Conservation (phyloP, 2,888 invertebrate species). For the Pherbina coryleti region DNA sequence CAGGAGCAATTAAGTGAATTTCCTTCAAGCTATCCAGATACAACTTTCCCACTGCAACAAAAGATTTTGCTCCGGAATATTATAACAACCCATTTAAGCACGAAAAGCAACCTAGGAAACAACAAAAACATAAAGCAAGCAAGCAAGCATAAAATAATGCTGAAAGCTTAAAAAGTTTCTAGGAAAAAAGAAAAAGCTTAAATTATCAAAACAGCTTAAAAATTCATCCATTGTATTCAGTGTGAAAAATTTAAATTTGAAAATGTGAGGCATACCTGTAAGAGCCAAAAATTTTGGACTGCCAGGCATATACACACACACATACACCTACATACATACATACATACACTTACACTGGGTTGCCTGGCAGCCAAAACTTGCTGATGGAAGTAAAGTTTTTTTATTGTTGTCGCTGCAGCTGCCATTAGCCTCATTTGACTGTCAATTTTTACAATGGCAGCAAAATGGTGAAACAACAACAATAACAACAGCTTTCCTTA, state of each 20-base stretch:
- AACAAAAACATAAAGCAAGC: neutral
- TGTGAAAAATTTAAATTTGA: too few relatives aligned
- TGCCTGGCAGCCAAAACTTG: neutral
- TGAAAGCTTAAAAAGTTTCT: neutral
- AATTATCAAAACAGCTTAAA: neutral
- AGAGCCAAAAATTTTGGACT: too few relatives aligned
- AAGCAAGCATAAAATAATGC: too few relatives aligned
- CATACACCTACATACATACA: neutral
- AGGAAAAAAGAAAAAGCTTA: neutral
- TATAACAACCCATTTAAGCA: too few relatives aligned
- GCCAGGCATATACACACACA: neutral
- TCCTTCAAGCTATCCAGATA: too few relatives aligned
- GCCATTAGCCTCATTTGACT: neutral
- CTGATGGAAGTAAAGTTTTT: neutral
- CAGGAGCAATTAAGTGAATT: too few relatives aligned
- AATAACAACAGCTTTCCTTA: too few relatives aligned
- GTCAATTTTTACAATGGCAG: neutral
- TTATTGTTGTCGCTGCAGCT: conserved; percentile 11
- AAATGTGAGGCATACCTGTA: too few relatives aligned
- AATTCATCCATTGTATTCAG: neutral
- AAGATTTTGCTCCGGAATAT: too few relatives aligned
- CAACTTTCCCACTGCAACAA: too few relatives aligned
- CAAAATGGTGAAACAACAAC: neutral
- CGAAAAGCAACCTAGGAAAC: neutral
- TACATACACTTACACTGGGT: neutral